Evolutionary conservation across 2,888 invertebrate genomes (phyloP).

Genomic region (Drosophila prostipennis): DNA sequence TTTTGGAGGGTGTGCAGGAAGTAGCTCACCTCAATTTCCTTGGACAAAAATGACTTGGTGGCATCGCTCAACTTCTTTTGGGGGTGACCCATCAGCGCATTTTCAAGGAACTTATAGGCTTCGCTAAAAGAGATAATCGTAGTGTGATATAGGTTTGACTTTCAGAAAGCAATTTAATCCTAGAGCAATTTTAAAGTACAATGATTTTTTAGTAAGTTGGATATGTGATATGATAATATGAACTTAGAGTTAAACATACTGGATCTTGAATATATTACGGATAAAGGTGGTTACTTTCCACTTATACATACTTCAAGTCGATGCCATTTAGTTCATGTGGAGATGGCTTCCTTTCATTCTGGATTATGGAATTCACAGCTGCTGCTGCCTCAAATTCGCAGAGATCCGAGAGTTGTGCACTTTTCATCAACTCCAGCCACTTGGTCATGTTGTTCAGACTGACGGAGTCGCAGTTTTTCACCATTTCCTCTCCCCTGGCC

Average conservation of each 20-base stretch:
- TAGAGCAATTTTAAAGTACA: too few relatives aligned
- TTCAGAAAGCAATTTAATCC: too few relatives aligned
- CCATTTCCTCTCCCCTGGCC: conserved; percentile 58
- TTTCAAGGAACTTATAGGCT: conserved; percentile 78
- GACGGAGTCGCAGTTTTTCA: conserved; percentile 73
- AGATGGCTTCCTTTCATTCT: conserved; percentile 66
- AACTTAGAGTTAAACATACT: too few relatives aligned
- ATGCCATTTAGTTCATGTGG: conserved; percentile 48
- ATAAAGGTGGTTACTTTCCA: too few relatives aligned
- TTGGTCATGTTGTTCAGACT: conserved; percentile 72
- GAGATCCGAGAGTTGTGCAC: conserved; percentile 41
- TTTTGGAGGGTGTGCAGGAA: neutral
- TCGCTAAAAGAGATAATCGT: conserved; percentile 51
- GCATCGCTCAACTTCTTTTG: conserved; percentile 65
- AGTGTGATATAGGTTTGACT: too few relatives aligned
- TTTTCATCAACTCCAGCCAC: conserved; percentile 75
- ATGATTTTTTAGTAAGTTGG: too few relatives aligned
- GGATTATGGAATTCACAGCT: conserved; percentile 68
- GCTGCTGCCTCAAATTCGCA: conserved; percentile 77
- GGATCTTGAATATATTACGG: too few relatives aligned
- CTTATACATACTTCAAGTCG: conserved; percentile 44
- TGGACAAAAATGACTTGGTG: conserved; percentile 69
- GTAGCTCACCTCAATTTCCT: conserved; percentile 74
- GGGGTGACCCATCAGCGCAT: conserved; percentile 79
- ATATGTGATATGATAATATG: too few relatives aligned